Conservation (phyloP, 2,797 vertebrate species). For the Esox lucius region DNA sequence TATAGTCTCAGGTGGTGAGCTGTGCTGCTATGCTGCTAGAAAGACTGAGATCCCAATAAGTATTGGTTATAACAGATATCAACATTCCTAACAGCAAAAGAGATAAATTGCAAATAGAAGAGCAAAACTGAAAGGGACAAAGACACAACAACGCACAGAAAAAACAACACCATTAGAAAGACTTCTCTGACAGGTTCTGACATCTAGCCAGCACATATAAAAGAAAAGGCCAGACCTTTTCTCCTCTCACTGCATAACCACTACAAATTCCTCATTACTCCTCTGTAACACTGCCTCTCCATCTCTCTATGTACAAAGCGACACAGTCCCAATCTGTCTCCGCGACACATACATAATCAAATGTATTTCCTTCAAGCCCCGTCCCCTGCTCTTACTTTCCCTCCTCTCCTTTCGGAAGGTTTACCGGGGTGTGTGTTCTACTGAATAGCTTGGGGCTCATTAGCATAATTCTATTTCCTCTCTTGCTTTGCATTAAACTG, state of each 20-base stretch:
- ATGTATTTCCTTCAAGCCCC: conserved; percentile 28
- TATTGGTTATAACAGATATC: background rate
- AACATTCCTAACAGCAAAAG: background rate
- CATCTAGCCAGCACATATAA: background rate
- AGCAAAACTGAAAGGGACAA: too few species aligned
- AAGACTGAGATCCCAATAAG: too few species aligned
- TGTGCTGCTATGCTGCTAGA: too few species aligned
- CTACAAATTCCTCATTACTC: background rate
- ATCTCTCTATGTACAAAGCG: conserved; percentile 7
- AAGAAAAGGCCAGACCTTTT: background rate
- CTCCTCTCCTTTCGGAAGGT: conserved; percentile 7
- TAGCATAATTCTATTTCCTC: too few species aligned
- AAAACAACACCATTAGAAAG: background rate
- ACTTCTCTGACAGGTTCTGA: background rate
- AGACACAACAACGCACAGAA: background rate
- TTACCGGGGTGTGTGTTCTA: conserved; percentile 10
- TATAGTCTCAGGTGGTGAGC: background rate
- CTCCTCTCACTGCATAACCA: background rate
- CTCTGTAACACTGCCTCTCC: background rate
- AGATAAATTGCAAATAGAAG: too few species aligned
- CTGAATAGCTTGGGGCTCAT: background rate
- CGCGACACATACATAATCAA: conserved; percentile 21
- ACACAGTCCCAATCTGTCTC: conserved; percentile 9
- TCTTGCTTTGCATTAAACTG: background rate
- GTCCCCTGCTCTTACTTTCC: conserved; percentile 10